phyloP scores from a whole-genome alignment of 2,797 vertebrate species.

The Propithecus deckenii region DNA sequence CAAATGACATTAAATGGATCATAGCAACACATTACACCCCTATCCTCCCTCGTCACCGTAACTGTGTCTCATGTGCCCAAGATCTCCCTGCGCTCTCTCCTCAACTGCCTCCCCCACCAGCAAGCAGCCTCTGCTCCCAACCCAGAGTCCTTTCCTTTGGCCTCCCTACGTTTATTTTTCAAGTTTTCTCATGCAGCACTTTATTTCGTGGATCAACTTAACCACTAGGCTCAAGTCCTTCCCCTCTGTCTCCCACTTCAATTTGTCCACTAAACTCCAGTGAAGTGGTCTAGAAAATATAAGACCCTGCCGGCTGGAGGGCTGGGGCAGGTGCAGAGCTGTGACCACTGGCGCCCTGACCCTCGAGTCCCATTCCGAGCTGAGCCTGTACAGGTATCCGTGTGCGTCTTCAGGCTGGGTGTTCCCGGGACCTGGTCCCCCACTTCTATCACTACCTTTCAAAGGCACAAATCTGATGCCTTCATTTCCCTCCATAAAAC shows the following conservation, averaged over 20 bases:
- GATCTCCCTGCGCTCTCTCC: rapidly evolving
- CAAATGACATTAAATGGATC: neutral
- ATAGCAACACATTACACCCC: too few relatives aligned
- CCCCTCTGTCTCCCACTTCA: neutral
- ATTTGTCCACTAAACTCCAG: neutral
- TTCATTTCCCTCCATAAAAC: neutral
- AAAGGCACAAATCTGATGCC: neutral
- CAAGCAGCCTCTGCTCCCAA: neutral
- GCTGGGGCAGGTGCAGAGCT: neutral
- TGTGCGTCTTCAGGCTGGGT: neutral
- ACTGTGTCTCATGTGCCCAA: rapidly evolving
- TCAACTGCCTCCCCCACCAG: neutral
- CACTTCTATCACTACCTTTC: neutral
- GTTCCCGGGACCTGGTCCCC: neutral
- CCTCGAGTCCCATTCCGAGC: neutral
- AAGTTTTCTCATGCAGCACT: neutral
- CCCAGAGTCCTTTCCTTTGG: neutral
- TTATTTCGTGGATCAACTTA: neutral
- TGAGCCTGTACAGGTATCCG: too few relatives aligned
- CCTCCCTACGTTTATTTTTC: neutral
- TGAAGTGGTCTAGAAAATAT: neutral
- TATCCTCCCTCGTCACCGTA: rapidly evolving
- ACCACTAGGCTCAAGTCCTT: neutral
- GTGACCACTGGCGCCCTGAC: neutral
- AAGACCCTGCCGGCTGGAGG: neutral